These are phyloP conservation scores for Tachystola acroxantha DNA, from an alignment of 2,888 invertebrate species.

Conservation along the genomic window DNA sequence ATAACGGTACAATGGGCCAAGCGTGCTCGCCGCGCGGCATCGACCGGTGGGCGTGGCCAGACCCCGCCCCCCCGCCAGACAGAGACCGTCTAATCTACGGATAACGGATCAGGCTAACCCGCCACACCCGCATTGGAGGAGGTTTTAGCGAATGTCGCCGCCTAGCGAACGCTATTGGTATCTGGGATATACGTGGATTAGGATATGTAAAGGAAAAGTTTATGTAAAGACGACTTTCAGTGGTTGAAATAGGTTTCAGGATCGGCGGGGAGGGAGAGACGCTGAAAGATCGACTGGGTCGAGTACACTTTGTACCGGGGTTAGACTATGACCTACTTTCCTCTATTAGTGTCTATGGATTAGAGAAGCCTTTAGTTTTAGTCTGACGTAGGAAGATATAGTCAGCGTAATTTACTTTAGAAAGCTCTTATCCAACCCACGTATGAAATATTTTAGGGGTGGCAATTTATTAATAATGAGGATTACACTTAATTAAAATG, in stretches of 20 bases:
- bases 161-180: slow-evolving; percentile 67
- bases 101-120: slow-evolving; percentile 73
- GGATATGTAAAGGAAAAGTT: slow-evolving; percentile 46
- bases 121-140: slow-evolving; percentile 62
- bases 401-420: no score
- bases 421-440: no score
- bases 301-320: no score
- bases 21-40: slow-evolving; percentile 46
- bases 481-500: no score
- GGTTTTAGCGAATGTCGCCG: slow-evolving; percentile 60
- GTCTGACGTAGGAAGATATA: no score
- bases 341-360: no score
- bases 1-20: slow-evolving; percentile 60
- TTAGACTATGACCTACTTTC: neutral
- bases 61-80: slow-evolving; percentile 64
- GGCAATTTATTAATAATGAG: no score
- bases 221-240: slow-evolving; percentile 27
- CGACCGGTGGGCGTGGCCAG: slow-evolving; percentile 72
- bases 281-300: neutral
- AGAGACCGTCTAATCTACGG: slow-evolving; percentile 70
- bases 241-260: slow-evolving; percentile 16
- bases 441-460: no score
- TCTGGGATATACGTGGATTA: slow-evolving; percentile 66
- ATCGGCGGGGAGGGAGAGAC: slow-evolving; percentile 7
- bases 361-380: no score